Base-by-base conservation (phyloP, 2,797 vertebrate species). In the Tragelaphus oryx region DNA sequence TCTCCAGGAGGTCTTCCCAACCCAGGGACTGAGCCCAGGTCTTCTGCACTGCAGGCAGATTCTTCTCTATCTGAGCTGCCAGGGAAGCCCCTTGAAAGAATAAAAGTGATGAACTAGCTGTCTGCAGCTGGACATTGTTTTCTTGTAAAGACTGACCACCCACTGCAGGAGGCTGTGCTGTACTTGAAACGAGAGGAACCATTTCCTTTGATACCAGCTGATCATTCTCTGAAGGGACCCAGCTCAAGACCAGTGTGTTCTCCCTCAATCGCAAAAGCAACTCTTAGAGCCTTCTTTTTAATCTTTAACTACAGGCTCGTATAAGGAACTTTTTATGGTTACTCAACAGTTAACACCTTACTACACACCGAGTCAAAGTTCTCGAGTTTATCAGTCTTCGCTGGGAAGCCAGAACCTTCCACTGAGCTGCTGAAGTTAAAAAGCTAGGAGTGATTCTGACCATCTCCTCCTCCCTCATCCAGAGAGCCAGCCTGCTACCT, bases 271-370 rank as follows among this genome's bases (percentile, higher is more conserved):
- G 84, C 75, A 57, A 68, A 80, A 62, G 75, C 54, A 68, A 24
- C 37, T 55, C 52, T 8, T n/a, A 48, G 89, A 88, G 71, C 17
- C 37, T 81, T 96, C 68, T 48, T 94, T 91, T 94, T 95, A 94
- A 92, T 96, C 87, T 93, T 97, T 96, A 96, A 96, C 89, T 83
- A 91, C 17, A 59, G 2, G 17, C 89, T 96, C 87, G 44, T 76
- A 91, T 89, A 94, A 96, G 44, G 44, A 91, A 88, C 13, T 60
- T 71, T 74, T 88, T 91, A 93, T 81, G 93, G 78, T 92, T 93
- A 93, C 86, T 89, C 89, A 81, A 44, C 55, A 81, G 75, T 46
- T 79, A 95, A 92, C 84, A 95, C 86, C 82, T 95, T 76, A 52
- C 59, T 89, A 88, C 68, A 85, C 20, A 62, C 91, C 46, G 41